Percentiles rank a stretch among this genome's conserved stretches.
These are phyloP conservation scores for Myopa testacea DNA, from an alignment of 2,888 invertebrate genomes.

Conservation along the genomic window DNA sequence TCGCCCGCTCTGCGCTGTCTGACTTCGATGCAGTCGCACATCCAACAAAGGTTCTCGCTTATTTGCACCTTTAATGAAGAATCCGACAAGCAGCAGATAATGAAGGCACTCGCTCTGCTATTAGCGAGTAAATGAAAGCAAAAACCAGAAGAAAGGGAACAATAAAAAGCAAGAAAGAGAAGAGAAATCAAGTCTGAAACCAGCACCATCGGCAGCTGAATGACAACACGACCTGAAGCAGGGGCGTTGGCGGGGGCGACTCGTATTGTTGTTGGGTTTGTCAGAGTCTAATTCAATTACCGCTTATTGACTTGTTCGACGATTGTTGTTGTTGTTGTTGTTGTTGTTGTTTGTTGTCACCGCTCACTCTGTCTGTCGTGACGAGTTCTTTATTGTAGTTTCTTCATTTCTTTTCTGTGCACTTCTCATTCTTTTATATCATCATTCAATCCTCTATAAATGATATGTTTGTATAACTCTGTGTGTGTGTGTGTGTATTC, in stretches of 20 bases:
- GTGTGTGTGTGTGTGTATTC: constrained; percentile 12
- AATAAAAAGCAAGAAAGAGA: neutral
- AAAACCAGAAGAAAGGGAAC: neutral
- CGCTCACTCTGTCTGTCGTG: constrained; percentile 23
- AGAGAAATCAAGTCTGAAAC: neutral
- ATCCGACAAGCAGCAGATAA: neutral
- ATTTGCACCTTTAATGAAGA: constrained; percentile 46
- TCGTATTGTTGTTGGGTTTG: neutral
- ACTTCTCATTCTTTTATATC: constrained; percentile 43
- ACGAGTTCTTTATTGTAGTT: neutral
- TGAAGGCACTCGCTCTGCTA: too few relatives aligned
- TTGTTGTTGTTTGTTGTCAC: constrained; percentile 1
- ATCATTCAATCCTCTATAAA: constrained; percentile 27
- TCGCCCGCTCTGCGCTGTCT: too few relatives aligned
- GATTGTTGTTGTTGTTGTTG: neutral
- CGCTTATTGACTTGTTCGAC: constrained; percentile 57
- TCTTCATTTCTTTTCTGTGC: constrained; percentile 41
- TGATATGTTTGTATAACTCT: constrained; percentile 31
- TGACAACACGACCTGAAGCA: too few relatives aligned
- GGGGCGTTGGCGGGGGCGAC: neutral
- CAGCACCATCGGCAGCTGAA: neutral
- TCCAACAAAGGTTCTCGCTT: constrained; percentile 29
- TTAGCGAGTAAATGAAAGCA: constrained; percentile 7
- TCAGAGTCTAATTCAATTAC: constrained; percentile 60
- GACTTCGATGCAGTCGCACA: neutral